These are phyloP conservation scores for Plumapathes pennacea DNA, from an alignment of 92 coral and sea anemone genomes.

Conservation along the genomic window DNA sequence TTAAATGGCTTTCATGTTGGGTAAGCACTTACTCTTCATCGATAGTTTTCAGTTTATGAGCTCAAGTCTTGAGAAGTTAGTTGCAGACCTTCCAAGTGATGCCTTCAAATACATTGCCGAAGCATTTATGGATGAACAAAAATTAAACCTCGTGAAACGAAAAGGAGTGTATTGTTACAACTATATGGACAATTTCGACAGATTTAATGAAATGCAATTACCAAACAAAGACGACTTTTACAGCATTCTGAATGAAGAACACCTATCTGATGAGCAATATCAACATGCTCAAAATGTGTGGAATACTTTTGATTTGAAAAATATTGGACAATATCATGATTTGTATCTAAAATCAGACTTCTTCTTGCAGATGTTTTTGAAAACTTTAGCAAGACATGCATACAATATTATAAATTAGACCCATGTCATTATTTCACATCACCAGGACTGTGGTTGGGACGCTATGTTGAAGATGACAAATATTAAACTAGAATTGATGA, in stretches of 20 bases:
- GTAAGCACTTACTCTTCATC: too few relatives aligned
- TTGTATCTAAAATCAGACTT: constrained; percentile 5
- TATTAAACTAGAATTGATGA: too few relatives aligned
- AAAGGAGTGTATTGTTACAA: constrained; percentile 25
- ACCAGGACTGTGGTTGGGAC: too few relatives aligned
- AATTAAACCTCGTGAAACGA: too few relatives aligned
- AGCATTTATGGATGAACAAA: too few relatives aligned
- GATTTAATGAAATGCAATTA: constrained; percentile 4
- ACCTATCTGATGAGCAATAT: constrained; percentile 3
- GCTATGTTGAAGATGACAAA: too few relatives aligned
- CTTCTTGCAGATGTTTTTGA: not conserved
- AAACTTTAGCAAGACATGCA: not conserved
- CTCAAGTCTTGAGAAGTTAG: too few relatives aligned
- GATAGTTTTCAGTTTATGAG: too few relatives aligned
- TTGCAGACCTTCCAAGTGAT: too few relatives aligned
- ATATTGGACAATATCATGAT: constrained; percentile 15
- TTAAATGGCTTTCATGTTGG: too few relatives aligned
- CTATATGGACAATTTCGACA: constrained; percentile 10
- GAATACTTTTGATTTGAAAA: constrained; percentile 7
- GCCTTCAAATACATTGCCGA: too few relatives aligned
- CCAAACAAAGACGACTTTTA: constrained; percentile 13
- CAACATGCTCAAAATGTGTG: constrained; percentile 4
- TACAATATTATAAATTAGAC: not conserved
- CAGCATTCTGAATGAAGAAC: constrained; percentile 8
- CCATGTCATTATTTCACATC: too few relatives aligned